Evolutionary conservation across 2,888 invertebrate genomes (phyloP), one percentile per base, ranked within the genome.

Genomic region (Girardia tigrina): DNA sequence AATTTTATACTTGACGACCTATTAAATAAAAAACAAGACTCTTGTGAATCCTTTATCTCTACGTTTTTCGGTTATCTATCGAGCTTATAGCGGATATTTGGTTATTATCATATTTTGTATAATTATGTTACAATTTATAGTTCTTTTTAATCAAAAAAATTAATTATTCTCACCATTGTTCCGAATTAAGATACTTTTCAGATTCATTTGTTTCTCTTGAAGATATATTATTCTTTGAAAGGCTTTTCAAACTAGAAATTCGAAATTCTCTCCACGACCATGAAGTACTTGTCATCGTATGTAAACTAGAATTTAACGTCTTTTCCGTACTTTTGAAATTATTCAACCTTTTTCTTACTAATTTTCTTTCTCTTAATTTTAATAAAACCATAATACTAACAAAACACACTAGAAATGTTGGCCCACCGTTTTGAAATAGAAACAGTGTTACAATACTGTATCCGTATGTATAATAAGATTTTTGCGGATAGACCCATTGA

Each of bases 381-480:
- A 56, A 56, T 4, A 56, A 4, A n/a, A 56, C n/a, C 56, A 56
- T 56, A 56, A 56, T n/a, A 56, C 56, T 56, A 12, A 56, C 56
- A 56, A 56, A 56, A 56, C 56, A 56, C 6, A 56, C 56, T 23
- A 56, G 23, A 56, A 4, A 56, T 56, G 56, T 56, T 4, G 56
- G 56, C 23, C 56, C 56, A 8, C 56, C 56, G n/a, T 56, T 56
- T 56, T 56, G 56, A n/a, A 56, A 56, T 6, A 56, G 56, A 56
- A 56, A 56, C 4, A 56, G 56, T 2, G 56, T 56, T 20, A 56
- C 56, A 8, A 56, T 56, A 56, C 56, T 56, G 56, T 56, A 56
- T n/a, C 56, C 56, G n/a, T 56, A 56, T 20, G 56, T 56, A 56
- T 56, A 56, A 56, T 56, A 56, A 12, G 56, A 56, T 56, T 56